phyloP scores from a whole-genome alignment of 2,888 invertebrate genomes.

The Melieria crassipennis region DNA sequence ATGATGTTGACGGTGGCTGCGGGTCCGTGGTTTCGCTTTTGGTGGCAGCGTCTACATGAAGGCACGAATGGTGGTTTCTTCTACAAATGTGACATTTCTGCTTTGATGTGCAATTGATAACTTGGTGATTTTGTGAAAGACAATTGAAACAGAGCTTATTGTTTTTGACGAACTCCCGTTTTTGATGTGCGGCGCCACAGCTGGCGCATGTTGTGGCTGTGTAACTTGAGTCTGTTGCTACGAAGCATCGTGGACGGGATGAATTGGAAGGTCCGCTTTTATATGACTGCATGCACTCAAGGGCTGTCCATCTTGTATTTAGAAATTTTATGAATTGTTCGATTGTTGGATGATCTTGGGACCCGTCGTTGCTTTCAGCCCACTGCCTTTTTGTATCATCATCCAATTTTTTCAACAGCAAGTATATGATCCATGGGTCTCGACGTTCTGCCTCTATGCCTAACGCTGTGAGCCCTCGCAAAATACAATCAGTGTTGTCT shows the following conservation, averaged over 20 bases:
- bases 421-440: conserved; percentile 20
- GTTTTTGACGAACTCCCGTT: conserved; percentile 13
- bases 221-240: neutral
- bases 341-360: conserved; percentile 16
- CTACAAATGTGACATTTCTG: conserved; percentile 10
- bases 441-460: conserved; percentile 5
- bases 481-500: conserved; percentile 17
- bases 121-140: conserved; percentile 1
- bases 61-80: conserved; percentile 9
- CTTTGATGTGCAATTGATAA: conserved; percentile 3
- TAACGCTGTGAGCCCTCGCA: conserved; percentile 15
- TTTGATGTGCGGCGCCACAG: conserved; percentile 8
- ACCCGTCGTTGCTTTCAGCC: conserved; percentile 17
- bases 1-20: conserved; percentile 3
- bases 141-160: conserved; percentile 11
- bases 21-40: neutral
- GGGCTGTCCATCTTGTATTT: conserved; percentile 11
- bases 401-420: conserved; percentile 22
- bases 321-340: conserved; percentile 14
- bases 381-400: conserved; percentile 19
- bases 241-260: conserved; percentile 7
- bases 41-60: neutral
- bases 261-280: conserved; percentile 11
- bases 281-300: conserved; percentile 15
- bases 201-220: neutral